These are phyloP conservation scores for Acanthosoma haemorrhoidale DNA, from an alignment of 2,888 invertebrate genomes.

Conservation along the genomic window DNA sequence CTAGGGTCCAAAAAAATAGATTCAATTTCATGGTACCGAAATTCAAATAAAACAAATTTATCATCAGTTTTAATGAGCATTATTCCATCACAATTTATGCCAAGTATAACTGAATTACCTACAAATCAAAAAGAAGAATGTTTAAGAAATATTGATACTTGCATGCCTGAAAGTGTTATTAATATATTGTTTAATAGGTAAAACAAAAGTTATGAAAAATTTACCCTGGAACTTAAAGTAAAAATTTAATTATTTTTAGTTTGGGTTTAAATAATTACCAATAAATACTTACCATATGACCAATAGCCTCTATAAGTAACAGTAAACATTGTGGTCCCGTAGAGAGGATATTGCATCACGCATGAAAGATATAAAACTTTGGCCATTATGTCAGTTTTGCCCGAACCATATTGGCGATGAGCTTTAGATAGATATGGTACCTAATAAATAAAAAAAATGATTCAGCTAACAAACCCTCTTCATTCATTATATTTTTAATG, in stretches of 20 bases:
- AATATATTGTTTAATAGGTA: no score
- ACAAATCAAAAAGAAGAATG: constrained; percentile 33
- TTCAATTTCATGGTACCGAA: constrained; percentile 84
- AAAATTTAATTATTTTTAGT: no score
- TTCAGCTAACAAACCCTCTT: no score
- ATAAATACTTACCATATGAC: constrained; percentile 64
- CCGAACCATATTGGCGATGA: constrained; percentile 86
- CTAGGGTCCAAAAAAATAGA: constrained; percentile 86
- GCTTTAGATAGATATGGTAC: constrained; percentile 81
- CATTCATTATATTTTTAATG: no score
- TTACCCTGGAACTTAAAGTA: no score
- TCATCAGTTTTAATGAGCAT: constrained; percentile 87
- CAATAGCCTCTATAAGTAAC: constrained; percentile 91
- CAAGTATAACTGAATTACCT: constrained; percentile 61
- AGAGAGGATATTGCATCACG: constrained; percentile 93
- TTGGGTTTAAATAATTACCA: background rate
- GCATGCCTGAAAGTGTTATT: no score
- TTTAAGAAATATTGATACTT: no score
- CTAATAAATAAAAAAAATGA: constrained; percentile 46
- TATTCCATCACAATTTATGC: constrained; percentile 85
- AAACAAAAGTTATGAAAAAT: no score
- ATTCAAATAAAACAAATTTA: constrained; percentile 85
- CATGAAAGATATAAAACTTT: constrained; percentile 90
- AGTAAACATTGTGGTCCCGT: constrained; percentile 79
- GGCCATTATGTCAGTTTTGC: constrained; percentile 82